Evolutionary conservation across 2,113 vertebrate species (phyloP), one percentile per base, ranked within the genome.

Genomic region (Caranx ignobilis): DNA sequence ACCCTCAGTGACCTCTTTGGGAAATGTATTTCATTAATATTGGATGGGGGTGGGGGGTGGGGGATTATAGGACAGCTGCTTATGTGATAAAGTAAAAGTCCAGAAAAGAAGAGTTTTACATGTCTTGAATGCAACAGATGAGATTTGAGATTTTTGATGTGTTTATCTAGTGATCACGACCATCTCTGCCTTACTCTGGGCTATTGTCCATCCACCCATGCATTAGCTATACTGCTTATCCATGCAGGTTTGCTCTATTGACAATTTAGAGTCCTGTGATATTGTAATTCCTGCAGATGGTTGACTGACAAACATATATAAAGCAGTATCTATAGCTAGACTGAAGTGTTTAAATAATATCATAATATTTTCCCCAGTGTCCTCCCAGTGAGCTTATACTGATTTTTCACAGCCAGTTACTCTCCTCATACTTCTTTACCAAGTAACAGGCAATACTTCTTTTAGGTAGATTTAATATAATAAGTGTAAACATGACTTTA

Each of bases 11-110:
- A 75, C 66, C 75, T 75, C n/a, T 64, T 12, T 62, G 12, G 32
- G 61, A 71, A 67, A 67, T 59, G n/a, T 71, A 55, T 47, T 62
- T 26, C 57, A 73, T 64, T 67, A 39, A 66, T 75, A 43, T 66
- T 9, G 32, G 26, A 26, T 26, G 26, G 26, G 26, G 26, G 26
- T 26, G 26, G 26, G 26, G 26, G 26, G 26, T 26, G 26, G 39
- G 16, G 64, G 75, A 73, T 86, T 74, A 47, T 2, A 63, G 13
- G 11, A 26, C 16, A 70, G 74, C 35, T 41, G 50, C 50, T 52
- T 75, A 59, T 59, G 50, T 57, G 64, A 77, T 61, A 0, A 50
- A 52, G 61, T 21, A 16, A 31, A 72, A 43, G 5, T 60, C 56
- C 35, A 65, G 41, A 1, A 19, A 59, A 52, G 59, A 50, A 16